Base-by-base conservation (phyloP, 2,888 invertebrate genomes). In the Asteroscopus sphinx region DNA sequence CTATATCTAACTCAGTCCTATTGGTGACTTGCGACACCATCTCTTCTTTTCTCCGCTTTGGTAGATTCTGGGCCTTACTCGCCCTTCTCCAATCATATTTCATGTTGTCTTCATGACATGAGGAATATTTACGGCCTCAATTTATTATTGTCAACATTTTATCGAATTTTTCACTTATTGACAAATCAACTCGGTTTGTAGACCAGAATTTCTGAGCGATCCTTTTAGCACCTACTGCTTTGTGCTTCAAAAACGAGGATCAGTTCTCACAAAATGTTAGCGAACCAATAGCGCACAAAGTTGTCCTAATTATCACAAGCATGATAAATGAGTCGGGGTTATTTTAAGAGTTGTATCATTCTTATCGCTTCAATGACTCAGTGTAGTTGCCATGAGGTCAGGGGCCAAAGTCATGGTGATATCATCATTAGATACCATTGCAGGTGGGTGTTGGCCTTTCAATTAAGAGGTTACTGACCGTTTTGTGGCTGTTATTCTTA, bases 381-480 rank as follows among this genome's bases (percentile, higher is more conserved):
- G 74, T 77, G 73, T 63, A 45, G 46, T 49, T 54, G 45, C 54
- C 61, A 54, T 60, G 66, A 77, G 78, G 81, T 79, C 76, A 79
- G 66, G 68, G 82, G 81, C 76, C 80, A 70, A 65, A 73, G 71
- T 68, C 65, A 68, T 55, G 56, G 65, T 81, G 77, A 76, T 75
- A 78, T 83, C 81, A 83, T 74, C 72, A 59, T 60, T n/a, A 39
- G 58, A 46, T 68, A 56, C 74, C 73, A 76, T 69, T 64, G 64
- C 51, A 72, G 67, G 80, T 80, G 68, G 76, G 79, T 66, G 74
- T 68, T 67, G 71, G 69, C 71, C 72, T 64, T 63, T 58, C 42
- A 79, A 82, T 83, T 76, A 76, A 76, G 68, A 78, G 77, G 78
- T 79, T 58, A 72, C 57, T 62, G 77, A 68, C 79, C 81, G 59